Percentiles rank a stretch among this genome's conserved stretches.
phyloP scores from a whole-genome alignment of 2,888 invertebrate genomes.

The Drosophila affinis region DNA sequence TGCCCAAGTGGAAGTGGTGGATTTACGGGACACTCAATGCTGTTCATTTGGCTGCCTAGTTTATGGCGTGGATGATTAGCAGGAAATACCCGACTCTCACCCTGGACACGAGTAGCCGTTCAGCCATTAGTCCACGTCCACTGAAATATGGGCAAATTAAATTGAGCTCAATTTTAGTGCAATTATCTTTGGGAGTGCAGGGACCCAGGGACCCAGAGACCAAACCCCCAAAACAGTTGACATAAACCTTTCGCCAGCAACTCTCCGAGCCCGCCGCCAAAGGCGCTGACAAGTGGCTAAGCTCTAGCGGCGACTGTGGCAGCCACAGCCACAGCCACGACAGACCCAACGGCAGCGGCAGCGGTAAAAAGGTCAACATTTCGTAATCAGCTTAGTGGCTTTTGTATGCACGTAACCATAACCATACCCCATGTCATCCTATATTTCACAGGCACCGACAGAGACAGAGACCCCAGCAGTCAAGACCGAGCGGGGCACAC shows the following conservation, averaged over 20 bases:
- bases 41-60: conserved; percentile 25
- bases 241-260: conserved; percentile 75
- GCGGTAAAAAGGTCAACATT: conserved; percentile 73
- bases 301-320: background rate
- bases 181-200: conserved; percentile 52
- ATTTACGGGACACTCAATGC: conserved; percentile 34
- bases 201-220: background rate
- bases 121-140: conserved; percentile 38
- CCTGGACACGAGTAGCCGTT: conserved; percentile 26
- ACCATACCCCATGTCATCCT: conserved; percentile 78
- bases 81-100: conserved; percentile 28
- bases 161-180: conserved; percentile 48
- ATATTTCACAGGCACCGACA: conserved; percentile 72
- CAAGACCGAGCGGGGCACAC: conserved; percentile 50
- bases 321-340: conserved; percentile 3
- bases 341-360: conserved; percentile 15
- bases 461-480: background rate
- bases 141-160: conserved; percentile 73
- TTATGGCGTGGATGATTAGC: conserved; percentile 42
- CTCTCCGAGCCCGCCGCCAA: conserved; percentile 59
- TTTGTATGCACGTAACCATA: conserved; percentile 73
- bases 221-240: conserved; percentile 54
- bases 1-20: conserved; percentile 25
- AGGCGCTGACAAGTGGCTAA: conserved; percentile 73
- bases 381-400: conserved; percentile 70